Percentiles rank a stretch among this genome's conserved stretches.
These are phyloP conservation scores for Eilema griseolum DNA, from an alignment of 2,888 invertebrate genomes.

Conservation along the genomic window DNA sequence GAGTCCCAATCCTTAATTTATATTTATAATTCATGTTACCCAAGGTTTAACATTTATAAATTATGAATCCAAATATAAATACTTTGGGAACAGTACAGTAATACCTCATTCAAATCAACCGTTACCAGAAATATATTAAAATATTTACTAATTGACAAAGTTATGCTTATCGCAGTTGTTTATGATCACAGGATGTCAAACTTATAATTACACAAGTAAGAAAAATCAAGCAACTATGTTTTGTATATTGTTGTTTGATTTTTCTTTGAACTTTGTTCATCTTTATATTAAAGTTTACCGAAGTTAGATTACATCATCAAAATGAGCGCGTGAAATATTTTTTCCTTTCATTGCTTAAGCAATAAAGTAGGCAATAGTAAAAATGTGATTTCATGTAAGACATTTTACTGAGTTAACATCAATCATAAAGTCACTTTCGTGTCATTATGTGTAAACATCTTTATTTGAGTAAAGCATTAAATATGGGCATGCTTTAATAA, in stretches of 20 bases:
- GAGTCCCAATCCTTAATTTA: too few relatives aligned
- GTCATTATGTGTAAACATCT: constrained; percentile 25
- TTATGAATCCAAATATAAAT: constrained; percentile 17
- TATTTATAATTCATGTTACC: too few relatives aligned
- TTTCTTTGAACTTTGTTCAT: too few relatives aligned
- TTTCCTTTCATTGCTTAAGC: constrained; percentile 29
- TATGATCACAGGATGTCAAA: constrained; percentile 19
- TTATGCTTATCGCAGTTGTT: background rate
- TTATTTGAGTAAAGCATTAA: constrained; percentile 16
- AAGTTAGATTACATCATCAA: background rate
- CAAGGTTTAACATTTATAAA: too few relatives aligned
- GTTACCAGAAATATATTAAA: constrained; percentile 20
- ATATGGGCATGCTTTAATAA: background rate
- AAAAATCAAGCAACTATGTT: background rate
- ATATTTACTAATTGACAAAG: constrained; percentile 28
- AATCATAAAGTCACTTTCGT: constrained; percentile 53
- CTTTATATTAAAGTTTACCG: background rate
- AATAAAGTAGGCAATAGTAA: constrained; percentile 11
- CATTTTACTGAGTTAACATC: constrained; percentile 47
- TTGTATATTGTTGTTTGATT: too few relatives aligned
- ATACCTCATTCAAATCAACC: constrained; percentile 7
- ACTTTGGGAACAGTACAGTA: constrained; percentile 43
- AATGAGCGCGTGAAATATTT: background rate
- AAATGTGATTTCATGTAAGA: constrained; percentile 27
- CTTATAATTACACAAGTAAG: constrained; percentile 6